Conservation (phyloP, 2,113 vertebrate genomes). For the Forbesichthys agassizii region DNA sequence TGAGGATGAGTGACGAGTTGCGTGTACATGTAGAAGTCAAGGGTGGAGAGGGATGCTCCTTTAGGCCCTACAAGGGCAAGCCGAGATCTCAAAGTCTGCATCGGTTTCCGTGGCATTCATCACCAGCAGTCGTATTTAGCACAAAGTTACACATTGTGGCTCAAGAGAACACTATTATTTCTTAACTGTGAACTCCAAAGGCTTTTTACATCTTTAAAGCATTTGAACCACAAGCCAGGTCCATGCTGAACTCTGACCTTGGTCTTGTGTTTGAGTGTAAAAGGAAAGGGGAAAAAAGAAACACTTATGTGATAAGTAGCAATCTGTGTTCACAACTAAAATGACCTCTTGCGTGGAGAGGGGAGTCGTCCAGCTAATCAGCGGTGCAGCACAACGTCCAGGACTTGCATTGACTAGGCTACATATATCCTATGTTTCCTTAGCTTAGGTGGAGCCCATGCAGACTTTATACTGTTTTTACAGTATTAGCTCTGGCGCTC, state of each 20-base stretch:
- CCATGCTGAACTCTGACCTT: too few species aligned
- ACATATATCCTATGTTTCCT: slow-evolving; percentile 2
- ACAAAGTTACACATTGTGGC: too few species aligned
- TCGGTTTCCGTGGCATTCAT: neutral
- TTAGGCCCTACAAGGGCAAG: neutral
- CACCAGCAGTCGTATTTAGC: neutral
- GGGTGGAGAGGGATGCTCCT: slow-evolving; percentile 10
- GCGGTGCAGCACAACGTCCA: neutral
- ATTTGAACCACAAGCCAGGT: too few species aligned
- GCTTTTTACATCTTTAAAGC: too few species aligned
- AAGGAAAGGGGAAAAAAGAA: too few species aligned
- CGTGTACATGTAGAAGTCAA: neutral
- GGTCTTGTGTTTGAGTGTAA: too few species aligned
- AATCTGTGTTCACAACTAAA: neutral
- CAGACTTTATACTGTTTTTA: slow-evolving; percentile 10
- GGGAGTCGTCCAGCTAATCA: neutral
- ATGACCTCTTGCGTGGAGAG: neutral
- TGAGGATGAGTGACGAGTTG: slow-evolving; percentile 8
- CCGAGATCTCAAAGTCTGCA: neutral
- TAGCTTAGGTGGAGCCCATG: slow-evolving; percentile 11
- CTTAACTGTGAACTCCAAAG: too few species aligned
- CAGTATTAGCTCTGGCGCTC: slow-evolving; percentile 29
- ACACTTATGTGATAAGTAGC: too few species aligned
- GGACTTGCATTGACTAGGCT: neutral
- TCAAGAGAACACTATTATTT: too few species aligned